Evolutionary conservation across 2,888 invertebrate genomes (phyloP), one percentile per base, ranked within the genome.

Genomic region (Lasioglossum morio): DNA sequence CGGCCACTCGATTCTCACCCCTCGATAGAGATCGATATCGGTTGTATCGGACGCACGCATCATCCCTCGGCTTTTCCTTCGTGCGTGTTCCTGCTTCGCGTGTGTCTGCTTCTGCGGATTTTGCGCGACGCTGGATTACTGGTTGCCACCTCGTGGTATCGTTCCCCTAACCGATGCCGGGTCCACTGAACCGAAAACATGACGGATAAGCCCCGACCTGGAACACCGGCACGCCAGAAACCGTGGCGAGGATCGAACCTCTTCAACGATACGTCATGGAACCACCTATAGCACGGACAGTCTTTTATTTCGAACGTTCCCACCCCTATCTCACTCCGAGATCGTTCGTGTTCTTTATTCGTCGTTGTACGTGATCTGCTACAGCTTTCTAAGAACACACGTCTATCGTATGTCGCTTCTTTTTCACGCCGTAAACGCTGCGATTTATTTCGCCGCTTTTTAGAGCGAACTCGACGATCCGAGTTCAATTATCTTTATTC

Each of bases 111-210:
- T 19, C 19, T 77, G 72, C 66, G 77, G 70, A 82, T 77, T 87
- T 88, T 74, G 76, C 70, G 78, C 79, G 69, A 80, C 48, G 70
- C 66, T 81, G 80, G 81, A 82, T 85, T 80, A 87, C 87, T 72
- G 69, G 30, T 75, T 53, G 81, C 85, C 85, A 57, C 80, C 63
- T 72, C 48, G 78, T 76, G 60, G 40, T n/a, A n/a, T 4, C 72
- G 34, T 30, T 72, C 72, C 23, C 19, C 19, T 78, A 72, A 53
- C 7, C 27, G 46, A 60, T 30, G 60, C 7, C 48, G 69, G 70
- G 60, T 78, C 82, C 53, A 75, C 75, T 77, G 77, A 78, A 84
- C 84, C 84, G 82, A 84, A 78, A 82, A 75, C 84, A 84, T 40
- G 74, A 37, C 73, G 82, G 83, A 83, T 76, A 69, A 81, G 53